Evolutionary conservation across 2,113 vertebrate species (phyloP).

Genomic region (Myotis lucifugus): DNA sequence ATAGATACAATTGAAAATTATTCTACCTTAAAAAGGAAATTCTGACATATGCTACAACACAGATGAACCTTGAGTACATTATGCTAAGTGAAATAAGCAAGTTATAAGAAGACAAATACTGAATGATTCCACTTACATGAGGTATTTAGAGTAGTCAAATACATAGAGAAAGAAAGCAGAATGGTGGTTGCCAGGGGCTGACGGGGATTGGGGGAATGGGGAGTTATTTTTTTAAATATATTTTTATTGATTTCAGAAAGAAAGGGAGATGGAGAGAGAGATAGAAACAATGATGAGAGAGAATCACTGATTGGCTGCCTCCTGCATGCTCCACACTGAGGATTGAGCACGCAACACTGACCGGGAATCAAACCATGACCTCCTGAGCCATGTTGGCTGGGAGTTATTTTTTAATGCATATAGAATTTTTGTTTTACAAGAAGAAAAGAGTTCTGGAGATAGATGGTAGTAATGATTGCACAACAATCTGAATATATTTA

Average conservation of each 20-base stretch:
- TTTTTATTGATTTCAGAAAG: too few relatives aligned
- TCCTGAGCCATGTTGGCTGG: too few relatives aligned
- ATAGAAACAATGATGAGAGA: too few relatives aligned
- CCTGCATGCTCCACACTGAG: too few relatives aligned
- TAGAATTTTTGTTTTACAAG: neutral
- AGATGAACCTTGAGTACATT: neutral
- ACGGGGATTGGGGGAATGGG: neutral
- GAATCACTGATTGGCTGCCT: too few relatives aligned
- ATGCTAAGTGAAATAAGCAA: conserved; percentile 6
- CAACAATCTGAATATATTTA: neutral
- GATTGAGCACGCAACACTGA: too few relatives aligned
- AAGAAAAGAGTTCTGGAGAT: neutral
- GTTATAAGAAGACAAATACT: neutral
- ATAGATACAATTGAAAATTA: neutral
- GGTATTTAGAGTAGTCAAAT: neutral
- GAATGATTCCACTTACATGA: neutral
- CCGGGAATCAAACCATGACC: too few relatives aligned
- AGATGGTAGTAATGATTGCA: neutral
- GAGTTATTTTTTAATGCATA: neutral
- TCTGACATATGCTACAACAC: neutral
- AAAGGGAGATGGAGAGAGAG: too few relatives aligned
- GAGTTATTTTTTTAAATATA: neutral
- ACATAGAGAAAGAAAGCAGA: neutral
- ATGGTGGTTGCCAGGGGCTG: neutral
- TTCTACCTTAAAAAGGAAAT: neutral